Conservation (phyloP, 2,797 vertebrate species). For the Lemur catta region DNA sequence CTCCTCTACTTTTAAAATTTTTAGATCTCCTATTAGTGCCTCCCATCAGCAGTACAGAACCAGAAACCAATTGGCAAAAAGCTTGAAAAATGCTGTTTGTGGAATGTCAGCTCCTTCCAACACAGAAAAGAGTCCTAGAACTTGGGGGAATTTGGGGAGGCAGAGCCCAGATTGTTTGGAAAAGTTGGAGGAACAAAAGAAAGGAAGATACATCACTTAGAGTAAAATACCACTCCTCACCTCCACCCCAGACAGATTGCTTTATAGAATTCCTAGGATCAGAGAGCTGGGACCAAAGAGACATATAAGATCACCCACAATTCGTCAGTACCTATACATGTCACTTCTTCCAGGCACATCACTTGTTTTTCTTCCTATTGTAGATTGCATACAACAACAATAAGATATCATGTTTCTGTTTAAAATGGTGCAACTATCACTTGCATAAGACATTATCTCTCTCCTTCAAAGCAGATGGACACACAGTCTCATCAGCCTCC, state of each 20-base stretch:
- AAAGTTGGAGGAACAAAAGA: neutral
- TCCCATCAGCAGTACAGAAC: neutral
- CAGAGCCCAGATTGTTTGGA: neutral
- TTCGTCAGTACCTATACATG: neutral
- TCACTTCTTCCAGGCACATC: neutral
- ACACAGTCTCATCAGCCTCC: neutral
- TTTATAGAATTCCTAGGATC: neutral
- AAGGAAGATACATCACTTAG: neutral
- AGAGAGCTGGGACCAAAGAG: neutral
- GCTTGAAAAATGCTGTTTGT: neutral
- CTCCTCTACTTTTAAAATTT: neutral
- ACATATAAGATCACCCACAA: neutral
- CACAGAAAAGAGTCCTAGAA: neutral
- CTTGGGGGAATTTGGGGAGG: neutral
- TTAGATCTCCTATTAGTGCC: neutral
- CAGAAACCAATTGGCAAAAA: neutral
- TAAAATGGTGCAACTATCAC: neutral
- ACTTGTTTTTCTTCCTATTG: neutral
- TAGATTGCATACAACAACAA: neutral
- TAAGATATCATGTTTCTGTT: neutral
- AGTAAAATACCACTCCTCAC: neutral
- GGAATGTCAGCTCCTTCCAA: neutral
- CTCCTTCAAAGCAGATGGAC: neutral
- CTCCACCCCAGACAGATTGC: neutral
- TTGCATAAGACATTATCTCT: neutral